Base-by-base conservation (phyloP, 2,888 invertebrate genomes). In the Zygogramma bicolorata region DNA sequence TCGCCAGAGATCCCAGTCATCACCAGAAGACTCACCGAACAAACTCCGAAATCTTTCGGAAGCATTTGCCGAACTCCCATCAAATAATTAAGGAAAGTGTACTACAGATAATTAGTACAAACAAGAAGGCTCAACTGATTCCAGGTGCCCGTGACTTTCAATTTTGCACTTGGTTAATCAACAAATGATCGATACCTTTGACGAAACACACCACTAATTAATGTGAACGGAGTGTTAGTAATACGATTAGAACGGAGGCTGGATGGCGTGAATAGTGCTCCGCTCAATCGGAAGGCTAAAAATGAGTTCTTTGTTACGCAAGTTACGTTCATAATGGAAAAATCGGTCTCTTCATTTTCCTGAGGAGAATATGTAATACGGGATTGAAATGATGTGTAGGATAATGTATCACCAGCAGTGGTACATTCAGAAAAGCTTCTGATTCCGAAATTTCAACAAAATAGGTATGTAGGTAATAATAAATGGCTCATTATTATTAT, bases 111-210 rank as follows among this genome's bases (percentile, higher is more conserved):
- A 79, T 79, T 77, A 79, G 71, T 73, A 73, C 76, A 75, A 77
- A 74, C 73, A 74, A 75, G 67, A 74, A 68, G 63, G 63, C 72
- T 66, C 59, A 72, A 76, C 71, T 72, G 77, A 75, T 76, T 77
- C 79, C 81, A 82, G 81, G 79, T 84, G 84, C 74, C 78, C 76
- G 81, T 83, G 84, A 84, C 83, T 84, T 82, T 81, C 80, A 84
- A 84, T 84, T 84, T 83, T 81, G 82, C 81, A 84, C 83, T 80
- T 83, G 83, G 81, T 68, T 78, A 81, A 81, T 79, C 81, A 79
- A 82, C 79, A 77, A 81, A 76, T 79, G 74, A 80, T 81, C 80
- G 77, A 80, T 78, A 79, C 77, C 81, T 81, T 80, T 81, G 77
- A 75, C 76, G 75, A 77, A 79, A 77, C 75, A 72, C 70, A 77